A percentile compares a stretch with the other conserved stretches of the same genome.
Evolutionary conservation across 1,140 invertebrate species (phyloP).

Genomic region (Psilanteris sp.): DNA sequence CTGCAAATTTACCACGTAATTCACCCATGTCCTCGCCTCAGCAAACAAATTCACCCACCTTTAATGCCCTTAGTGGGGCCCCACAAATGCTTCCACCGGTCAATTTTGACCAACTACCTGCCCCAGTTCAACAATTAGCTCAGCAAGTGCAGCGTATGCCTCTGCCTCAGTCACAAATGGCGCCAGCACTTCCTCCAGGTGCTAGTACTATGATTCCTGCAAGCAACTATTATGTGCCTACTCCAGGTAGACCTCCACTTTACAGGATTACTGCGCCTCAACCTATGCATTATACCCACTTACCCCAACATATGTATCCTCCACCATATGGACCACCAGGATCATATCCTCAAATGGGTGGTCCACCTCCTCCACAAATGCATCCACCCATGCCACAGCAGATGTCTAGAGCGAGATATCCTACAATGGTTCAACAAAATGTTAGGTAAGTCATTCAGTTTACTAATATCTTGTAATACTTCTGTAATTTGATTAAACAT

Average conservation of each 20-base stretch:
- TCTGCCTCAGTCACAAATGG: conserved; percentile 74
- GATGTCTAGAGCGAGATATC: conserved; percentile 75
- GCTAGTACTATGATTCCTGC: conserved; percentile 74
- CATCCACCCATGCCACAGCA: conserved; percentile 78
- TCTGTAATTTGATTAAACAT: too few relatives aligned
- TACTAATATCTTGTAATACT: too few relatives aligned
- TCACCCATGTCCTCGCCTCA: conserved; percentile 67
- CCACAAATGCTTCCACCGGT: conserved; percentile 72
- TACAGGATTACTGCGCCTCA: conserved; percentile 74
- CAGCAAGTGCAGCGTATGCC: conserved; percentile 80
- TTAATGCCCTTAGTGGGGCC: conserved; percentile 26
- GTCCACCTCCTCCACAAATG: conserved; percentile 76
- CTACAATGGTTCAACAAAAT: conserved; percentile 73
- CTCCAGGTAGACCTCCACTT: conserved; percentile 72
- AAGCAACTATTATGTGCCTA: conserved; percentile 71
- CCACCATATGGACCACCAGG: conserved; percentile 70
- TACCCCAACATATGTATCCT: conserved; percentile 68
- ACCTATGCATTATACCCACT: conserved; percentile 69
- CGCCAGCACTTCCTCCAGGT: conserved; percentile 71
- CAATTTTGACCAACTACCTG: conserved; percentile 77
- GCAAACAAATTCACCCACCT: conserved; percentile 71
- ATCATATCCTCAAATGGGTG: conserved; percentile 69
- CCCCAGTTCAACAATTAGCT: conserved; percentile 79
- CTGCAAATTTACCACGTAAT: conserved; percentile 55
- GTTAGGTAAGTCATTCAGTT: conserved; percentile 66